Evolutionary conservation across 2,113 vertebrate species (phyloP).

Genomic region (Corynorhinus townsendii): DNA sequence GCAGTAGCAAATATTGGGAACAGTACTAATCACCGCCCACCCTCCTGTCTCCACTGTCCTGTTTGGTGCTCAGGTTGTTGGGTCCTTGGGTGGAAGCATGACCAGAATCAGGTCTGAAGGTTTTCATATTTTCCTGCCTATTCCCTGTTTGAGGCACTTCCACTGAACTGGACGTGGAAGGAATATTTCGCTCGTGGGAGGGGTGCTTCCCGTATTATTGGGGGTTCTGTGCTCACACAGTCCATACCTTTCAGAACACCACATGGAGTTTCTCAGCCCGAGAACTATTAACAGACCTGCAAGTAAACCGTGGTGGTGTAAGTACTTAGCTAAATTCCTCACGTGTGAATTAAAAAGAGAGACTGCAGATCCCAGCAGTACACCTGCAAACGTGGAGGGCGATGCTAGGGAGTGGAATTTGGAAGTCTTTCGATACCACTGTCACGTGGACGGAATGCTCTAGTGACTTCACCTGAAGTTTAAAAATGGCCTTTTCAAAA

Average conservation of each 20-base stretch:
- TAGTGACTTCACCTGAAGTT: not conserved
- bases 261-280: not conserved
- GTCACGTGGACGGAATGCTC: not conserved
- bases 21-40: fast-evolving
- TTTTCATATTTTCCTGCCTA: not conserved
- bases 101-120: not conserved
- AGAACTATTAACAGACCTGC: not conserved
- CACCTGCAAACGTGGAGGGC: not conserved
- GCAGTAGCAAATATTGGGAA: not conserved
- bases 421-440: not conserved
- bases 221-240: not conserved
- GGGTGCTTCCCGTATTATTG: not conserved
- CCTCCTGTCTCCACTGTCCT: not conserved
- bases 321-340: not conserved
- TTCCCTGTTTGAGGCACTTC: not conserved
- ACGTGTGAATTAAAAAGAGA: not conserved
- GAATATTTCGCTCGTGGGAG: not conserved
- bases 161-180: not conserved
- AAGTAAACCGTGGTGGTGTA: not conserved
- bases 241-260: not conserved
- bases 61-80: not conserved
- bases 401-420: not conserved
- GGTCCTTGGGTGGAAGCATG: not conserved
- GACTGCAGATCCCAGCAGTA: not conserved
- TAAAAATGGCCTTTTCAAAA: not conserved